A percentile compares a stretch with the other conserved stretches of the same genome.
phyloP scores from a whole-genome alignment of 2,797 vertebrate species.

The Kryptolebias ocellatus region DNA sequence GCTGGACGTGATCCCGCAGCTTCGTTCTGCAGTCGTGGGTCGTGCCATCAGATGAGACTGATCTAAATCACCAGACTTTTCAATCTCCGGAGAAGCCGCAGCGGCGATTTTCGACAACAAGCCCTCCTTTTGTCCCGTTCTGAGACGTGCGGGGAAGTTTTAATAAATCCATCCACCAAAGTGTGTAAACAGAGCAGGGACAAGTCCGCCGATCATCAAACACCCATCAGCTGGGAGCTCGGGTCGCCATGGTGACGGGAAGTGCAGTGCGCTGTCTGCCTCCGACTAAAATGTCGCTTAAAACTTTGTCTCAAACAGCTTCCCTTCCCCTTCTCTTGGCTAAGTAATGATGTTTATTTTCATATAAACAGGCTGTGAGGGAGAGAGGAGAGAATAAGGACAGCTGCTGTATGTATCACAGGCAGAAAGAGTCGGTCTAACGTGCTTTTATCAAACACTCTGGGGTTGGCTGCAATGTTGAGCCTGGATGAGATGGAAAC shows the following conservation, averaged over 20 bases:
- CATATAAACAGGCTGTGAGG: too few relatives aligned
- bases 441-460: conserved; percentile 24
- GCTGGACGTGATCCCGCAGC: too few relatives aligned
- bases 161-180: neutral
- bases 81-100: neutral
- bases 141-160: too few relatives aligned
- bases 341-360: neutral
- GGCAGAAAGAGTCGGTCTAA: conserved; percentile 43
- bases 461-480: conserved; percentile 15
- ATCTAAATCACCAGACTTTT: neutral
- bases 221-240: neutral
- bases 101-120: neutral
- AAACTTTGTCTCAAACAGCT: neutral
- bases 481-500: conserved; percentile 8
- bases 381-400: neutral
- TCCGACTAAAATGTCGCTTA: neutral
- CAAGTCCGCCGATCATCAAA: neutral
- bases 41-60: neutral
- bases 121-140: too few relatives aligned
- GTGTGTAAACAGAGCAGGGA: neutral
- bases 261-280: neutral
- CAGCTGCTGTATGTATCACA: conserved; percentile 28
- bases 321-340: too few relatives aligned
- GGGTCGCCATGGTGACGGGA: neutral
- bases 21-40: neutral